A percentile compares a stretch with the other conserved stretches of the same genome.
phyloP scores from a whole-genome alignment of 2,888 invertebrate genomes.

The Rotaria socialis region DNA sequence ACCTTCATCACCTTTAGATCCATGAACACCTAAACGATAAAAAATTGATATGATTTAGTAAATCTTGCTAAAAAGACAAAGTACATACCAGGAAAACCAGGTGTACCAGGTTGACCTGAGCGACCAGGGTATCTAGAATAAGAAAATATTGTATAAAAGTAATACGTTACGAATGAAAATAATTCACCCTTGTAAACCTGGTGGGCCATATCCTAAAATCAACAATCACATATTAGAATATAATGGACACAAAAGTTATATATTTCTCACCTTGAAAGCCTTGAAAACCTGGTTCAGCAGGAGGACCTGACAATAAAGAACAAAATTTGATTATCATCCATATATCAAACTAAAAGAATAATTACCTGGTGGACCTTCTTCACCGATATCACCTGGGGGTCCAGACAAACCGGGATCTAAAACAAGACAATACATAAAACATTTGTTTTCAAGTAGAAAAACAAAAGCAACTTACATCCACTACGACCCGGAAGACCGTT shows the following conservation, averaged over 20 bases:
- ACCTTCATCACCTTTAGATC: neutral
- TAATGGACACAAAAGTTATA: neutral
- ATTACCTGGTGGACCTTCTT: conserved; percentile 34
- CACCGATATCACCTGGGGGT: conserved; percentile 33
- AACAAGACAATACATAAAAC: neutral
- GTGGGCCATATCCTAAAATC: neutral
- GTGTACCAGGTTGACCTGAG: neutral
- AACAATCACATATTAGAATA: neutral
- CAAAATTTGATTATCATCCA: neutral
- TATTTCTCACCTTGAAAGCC: neutral
- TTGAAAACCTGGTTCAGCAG: neutral
- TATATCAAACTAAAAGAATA: neutral
- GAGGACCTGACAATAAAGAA: neutral
- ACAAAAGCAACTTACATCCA: neutral
- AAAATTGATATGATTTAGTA: neutral
- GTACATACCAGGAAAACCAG: neutral
- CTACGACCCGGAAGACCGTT: neutral
- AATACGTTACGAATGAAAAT: neutral
- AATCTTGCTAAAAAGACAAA: neutral
- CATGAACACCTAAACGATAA: neutral
- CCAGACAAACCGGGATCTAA: conserved; percentile 37
- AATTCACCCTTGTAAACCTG: conserved; percentile 8
- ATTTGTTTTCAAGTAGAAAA: neutral
- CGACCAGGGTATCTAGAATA: neutral
- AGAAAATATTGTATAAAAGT: neutral